These are phyloP conservation scores for Bombus ignitus DNA, from an alignment of 1,140 invertebrate genomes.

Conservation along the genomic window DNA sequence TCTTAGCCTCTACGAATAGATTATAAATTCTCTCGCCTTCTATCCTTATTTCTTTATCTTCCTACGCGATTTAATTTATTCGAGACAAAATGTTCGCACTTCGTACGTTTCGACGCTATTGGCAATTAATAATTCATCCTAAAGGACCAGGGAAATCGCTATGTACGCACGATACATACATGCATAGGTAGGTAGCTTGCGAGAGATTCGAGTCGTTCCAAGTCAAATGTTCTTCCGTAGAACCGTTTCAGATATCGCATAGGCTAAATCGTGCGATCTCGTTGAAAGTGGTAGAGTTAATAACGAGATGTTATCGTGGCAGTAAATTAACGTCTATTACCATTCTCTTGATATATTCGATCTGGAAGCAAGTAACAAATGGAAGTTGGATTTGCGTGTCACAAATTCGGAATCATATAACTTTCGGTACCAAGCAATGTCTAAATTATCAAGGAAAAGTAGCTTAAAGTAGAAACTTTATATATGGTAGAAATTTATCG, in stretches of 20 bases:
- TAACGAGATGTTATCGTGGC: constrained; percentile 3
- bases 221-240: not conserved
- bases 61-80: too few species aligned
- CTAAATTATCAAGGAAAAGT: constrained; percentile 54
- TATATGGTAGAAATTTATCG: constrained; percentile 1
- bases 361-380: constrained; percentile 10
- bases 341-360: not conserved
- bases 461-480: constrained; percentile 26
- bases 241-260: not conserved
- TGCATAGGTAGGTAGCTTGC: not conserved
- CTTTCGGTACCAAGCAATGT: constrained; percentile 32
- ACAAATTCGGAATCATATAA: constrained; percentile 7
- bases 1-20: too few species aligned
- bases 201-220: not conserved
- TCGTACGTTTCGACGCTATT: not conserved
- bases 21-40: too few species aligned
- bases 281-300: not conserved
- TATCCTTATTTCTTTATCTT: too few species aligned
- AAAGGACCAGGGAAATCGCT: not conserved
- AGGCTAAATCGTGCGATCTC: not conserved
- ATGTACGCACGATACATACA: not conserved
- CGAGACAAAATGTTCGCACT: too few species aligned
- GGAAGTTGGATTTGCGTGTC: constrained; percentile 25
- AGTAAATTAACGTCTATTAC: constrained; percentile 27
- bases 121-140: not conserved